A percentile compares a stretch with the other conserved stretches of the same genome.
phyloP scores from a whole-genome alignment of 2,113 vertebrate genomes.

The Dasyurus viverrinus region DNA sequence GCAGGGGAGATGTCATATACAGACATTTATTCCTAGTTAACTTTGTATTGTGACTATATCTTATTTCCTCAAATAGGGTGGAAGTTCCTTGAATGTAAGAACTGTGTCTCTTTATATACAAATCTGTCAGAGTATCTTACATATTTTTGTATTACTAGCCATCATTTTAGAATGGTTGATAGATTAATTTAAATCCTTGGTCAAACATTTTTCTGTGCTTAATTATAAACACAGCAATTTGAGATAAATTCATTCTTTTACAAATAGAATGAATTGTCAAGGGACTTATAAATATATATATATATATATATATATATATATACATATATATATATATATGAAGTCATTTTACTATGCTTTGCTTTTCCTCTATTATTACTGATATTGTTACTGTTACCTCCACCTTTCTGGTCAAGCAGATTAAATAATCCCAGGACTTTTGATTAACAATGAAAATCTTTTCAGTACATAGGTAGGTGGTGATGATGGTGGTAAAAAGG shows the following conservation, averaged over 20 bases:
- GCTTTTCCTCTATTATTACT: neutral
- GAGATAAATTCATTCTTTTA: neutral
- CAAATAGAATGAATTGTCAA: neutral
- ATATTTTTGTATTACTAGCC: neutral
- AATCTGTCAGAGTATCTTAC: neutral
- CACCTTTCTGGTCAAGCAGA: neutral
- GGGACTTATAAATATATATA: neutral
- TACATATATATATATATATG: neutral
- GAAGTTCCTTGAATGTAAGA: neutral
- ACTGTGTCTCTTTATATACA: neutral
- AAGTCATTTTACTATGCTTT: neutral
- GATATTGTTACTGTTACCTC: neutral
- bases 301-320: neutral
- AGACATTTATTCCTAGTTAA: neutral
- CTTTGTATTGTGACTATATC: neutral
- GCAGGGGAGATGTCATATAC: neutral
- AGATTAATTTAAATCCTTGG: neutral
- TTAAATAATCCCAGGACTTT: neutral
- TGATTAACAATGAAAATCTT: neutral
- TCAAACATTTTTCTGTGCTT: neutral
- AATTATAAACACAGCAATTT: neutral
- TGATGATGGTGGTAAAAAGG: too few species aligned
- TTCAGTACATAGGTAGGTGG: neutral
- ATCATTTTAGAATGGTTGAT: neutral
- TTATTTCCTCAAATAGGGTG: neutral